Evolutionary conservation across 2,888 invertebrate genomes (phyloP).

Genomic region (Quadroppia sp.): DNA sequence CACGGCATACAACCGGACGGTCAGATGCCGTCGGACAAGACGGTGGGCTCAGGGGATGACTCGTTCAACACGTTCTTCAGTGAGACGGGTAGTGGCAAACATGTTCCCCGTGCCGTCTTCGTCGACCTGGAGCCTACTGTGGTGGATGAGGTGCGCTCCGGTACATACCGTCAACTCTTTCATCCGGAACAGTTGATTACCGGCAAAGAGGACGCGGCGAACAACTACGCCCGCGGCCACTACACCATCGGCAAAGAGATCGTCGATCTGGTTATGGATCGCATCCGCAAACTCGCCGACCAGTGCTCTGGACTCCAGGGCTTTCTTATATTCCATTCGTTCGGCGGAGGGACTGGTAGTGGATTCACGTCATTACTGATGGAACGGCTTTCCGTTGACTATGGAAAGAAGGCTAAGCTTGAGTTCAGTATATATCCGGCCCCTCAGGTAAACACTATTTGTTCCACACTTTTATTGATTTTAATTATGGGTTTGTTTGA

Average conservation of each 20-base stretch:
- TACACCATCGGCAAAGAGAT: slow-evolving; percentile 66
- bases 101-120: slow-evolving; percentile 81
- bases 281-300: slow-evolving; percentile 52
- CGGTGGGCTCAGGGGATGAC: slow-evolving; percentile 67
- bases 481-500: slow-evolving; percentile 45
- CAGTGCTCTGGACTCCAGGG: slow-evolving; percentile 52
- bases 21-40: slow-evolving; percentile 84
- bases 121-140: slow-evolving; percentile 86
- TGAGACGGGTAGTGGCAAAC: slow-evolving; percentile 76
- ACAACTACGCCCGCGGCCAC: slow-evolving; percentile 60
- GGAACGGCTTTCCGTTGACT: slow-evolving; percentile 57
- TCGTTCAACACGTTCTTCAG: slow-evolving; percentile 59
- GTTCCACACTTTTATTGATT: neutral
- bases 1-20: slow-evolving; percentile 65
- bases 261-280: slow-evolving; percentile 56
- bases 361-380: slow-evolving; percentile 58
- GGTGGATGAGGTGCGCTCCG: slow-evolving; percentile 58
- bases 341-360: slow-evolving; percentile 60
- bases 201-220: slow-evolving; percentile 56
- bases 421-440: slow-evolving; percentile 51
- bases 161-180: slow-evolving; percentile 54
- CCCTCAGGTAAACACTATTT: slow-evolving; percentile 46
- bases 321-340: slow-evolving; percentile 59
- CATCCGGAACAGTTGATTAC: slow-evolving; percentile 54
- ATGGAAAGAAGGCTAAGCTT: slow-evolving; percentile 57